Evolutionary conservation across 2,797 vertebrate genomes (phyloP), one percentile per base, ranked within the genome.

Genomic region (Lerista edwardsae): DNA sequence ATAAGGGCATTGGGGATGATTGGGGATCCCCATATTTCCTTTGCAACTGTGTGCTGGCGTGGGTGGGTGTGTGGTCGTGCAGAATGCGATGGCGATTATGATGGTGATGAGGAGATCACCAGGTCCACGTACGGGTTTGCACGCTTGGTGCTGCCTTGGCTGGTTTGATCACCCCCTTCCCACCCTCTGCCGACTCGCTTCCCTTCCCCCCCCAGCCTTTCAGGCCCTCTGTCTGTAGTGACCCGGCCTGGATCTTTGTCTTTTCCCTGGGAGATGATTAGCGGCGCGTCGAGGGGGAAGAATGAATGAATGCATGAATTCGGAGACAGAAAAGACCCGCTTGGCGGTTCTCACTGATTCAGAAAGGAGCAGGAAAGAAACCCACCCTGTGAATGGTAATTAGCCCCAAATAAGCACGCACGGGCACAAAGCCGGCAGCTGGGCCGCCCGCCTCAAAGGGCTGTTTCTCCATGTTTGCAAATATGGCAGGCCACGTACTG

Each of bases 381-480:
- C 89, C 90, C 72, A 79, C 86, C 83, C 62, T 5, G 86, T 76
- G 83, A 86, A 94, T 94, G 93, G 93, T 93, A 94, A 94, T 94
- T 92, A 94, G 92, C 27, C 90, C 86, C 91, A 67, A n/a, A 90
- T 89, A 84, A 81, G 88, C 89, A 88, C 5, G 2, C 0, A 0
- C 21, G 14, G 0, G 86, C 88, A 94, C 91, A 95, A 94, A 95
- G 86, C 88, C 47, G 0, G 90, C 93, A 27, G 92, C 94, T 92
- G 94, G 87, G 89, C 91, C 1, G 73, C 87, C 88, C 79, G 89
- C 91, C 94, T 94, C 91, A 90, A 92, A 93, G 92, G 87, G 90
- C 83, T 82, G 87, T 77, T 0, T 75, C 84, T 89, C 93, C 79
- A 36, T 94, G 94, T 94, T 94, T 95, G 94, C 93, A 95, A 94